phyloP scores from a whole-genome alignment of 2,888 invertebrate genomes.

The Eutolmus rufibarbis region DNA sequence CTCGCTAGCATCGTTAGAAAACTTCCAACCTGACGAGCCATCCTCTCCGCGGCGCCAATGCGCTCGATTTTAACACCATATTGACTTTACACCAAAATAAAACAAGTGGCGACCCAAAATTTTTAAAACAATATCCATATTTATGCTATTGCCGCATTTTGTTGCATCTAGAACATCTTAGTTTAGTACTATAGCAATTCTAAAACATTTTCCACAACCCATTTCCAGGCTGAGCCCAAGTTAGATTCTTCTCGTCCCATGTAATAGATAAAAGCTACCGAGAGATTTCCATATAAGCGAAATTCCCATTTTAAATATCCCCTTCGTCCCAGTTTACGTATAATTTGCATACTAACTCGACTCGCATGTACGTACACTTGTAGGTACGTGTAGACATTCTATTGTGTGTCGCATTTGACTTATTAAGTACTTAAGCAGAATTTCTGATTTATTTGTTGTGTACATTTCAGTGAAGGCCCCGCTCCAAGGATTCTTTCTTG shows the following conservation, averaged over 20 bases:
- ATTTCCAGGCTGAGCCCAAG: neutral
- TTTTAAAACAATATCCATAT: neutral
- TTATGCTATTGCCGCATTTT: neutral
- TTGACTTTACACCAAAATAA: conserved; percentile 7
- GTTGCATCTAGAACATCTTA: neutral
- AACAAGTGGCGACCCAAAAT: neutral
- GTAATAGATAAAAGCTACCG: conserved; percentile 25
- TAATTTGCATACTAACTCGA: conserved; percentile 8
- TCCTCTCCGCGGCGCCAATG: neutral
- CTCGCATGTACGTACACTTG: conserved; percentile 9
- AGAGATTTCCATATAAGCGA: conserved; percentile 31
- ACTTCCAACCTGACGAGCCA: neutral
- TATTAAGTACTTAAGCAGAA: conserved; percentile 29
- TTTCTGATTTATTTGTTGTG: conserved; percentile 27
- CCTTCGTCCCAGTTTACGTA: conserved; percentile 16
- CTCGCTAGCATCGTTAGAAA: neutral
- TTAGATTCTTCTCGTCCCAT: neutral
- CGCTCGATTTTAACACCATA: conserved; percentile 2
- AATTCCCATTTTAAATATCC: conserved; percentile 31
- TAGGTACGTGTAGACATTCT: conserved; percentile 16
- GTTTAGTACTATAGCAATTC: neutral
- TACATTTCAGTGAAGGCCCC: neutral
- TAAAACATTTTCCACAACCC: neutral
- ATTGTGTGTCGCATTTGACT: conserved; percentile 20
- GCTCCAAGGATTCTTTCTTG: neutral